Evolutionary conservation across 2,113 vertebrate genomes (phyloP).

Genomic region (Dicrurus megarhynchus): DNA sequence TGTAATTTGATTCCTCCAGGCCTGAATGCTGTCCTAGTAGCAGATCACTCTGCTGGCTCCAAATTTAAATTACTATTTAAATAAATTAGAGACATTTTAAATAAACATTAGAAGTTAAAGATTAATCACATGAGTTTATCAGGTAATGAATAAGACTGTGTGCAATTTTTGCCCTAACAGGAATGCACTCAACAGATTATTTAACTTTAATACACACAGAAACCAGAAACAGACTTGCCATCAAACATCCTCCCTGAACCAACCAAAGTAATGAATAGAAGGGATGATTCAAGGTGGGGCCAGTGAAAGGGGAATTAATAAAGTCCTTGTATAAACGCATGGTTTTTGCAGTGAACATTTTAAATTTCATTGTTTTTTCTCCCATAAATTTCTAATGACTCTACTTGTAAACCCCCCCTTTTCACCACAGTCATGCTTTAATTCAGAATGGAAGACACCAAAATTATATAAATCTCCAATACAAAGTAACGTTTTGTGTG

Average conservation of each 20-base stretch:
- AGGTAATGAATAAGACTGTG: background rate
- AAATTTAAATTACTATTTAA: constrained; percentile 21
- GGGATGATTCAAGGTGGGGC: background rate
- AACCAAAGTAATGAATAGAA: background rate
- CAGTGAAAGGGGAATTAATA: background rate
- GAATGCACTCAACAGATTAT: background rate
- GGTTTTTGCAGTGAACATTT: constrained; percentile 12
- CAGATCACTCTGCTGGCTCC: background rate
- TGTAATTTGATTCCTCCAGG: background rate
- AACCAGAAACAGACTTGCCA: background rate
- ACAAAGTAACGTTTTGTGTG: constrained; percentile 87
- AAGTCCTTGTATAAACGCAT: background rate
- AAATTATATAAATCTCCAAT: constrained; percentile 89
- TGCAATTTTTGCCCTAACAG: background rate
- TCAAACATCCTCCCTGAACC: background rate
- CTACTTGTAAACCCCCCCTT: constrained; percentile 12
- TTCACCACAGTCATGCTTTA: constrained; percentile 51
- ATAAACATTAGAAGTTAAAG: background rate
- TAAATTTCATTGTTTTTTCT: background rate
- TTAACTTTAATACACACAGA: background rate
- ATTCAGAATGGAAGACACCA: constrained; percentile 81
- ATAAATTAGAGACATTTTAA: constrained; percentile 6
- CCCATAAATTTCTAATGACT: constrained; percentile 13
- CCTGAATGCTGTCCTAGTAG: background rate
- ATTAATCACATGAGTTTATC: constrained; percentile 1